Evolutionary conservation across 92 coral and sea anemone species (phyloP).

Genomic region (Isaurus tuberculatus): DNA sequence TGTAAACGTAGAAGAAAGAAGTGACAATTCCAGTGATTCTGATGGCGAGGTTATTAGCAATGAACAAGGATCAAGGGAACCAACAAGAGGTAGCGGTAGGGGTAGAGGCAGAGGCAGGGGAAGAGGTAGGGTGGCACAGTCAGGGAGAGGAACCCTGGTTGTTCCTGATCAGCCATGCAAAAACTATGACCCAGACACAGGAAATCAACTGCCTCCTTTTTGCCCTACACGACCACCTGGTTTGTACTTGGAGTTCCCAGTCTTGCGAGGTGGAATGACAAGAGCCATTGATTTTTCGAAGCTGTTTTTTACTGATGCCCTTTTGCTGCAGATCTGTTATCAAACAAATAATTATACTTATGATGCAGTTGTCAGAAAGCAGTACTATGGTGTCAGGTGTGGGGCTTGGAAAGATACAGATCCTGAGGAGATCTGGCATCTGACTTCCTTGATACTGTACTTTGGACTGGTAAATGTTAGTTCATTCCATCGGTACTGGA

Average conservation of each 20-base stretch:
- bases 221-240: constrained; percentile 34
- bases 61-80: constrained; percentile 38
- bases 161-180: constrained; percentile 24
- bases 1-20: constrained; percentile 25
- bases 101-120: constrained; percentile 1
- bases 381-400: constrained; percentile 39
- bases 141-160: constrained; percentile 23
- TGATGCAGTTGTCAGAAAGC: constrained; percentile 29
- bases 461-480: constrained; percentile 43
- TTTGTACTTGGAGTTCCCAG: constrained; percentile 32
- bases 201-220: constrained; percentile 47
- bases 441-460: constrained; percentile 47
- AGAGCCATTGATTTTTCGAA: constrained; percentile 45
- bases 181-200: constrained; percentile 41
- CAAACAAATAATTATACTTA: constrained; percentile 44
- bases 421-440: constrained; percentile 1
- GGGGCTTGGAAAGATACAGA: constrained; percentile 42
- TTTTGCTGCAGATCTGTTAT: constrained; percentile 18
- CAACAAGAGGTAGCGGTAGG: constrained; percentile 16
- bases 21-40: constrained; percentile 16
- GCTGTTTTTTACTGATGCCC: constrained; percentile 43
- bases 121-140: constrained; percentile 29
- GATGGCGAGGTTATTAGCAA: constrained; percentile 6
- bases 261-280: constrained; percentile 13
- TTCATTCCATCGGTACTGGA: constrained; percentile 47